phyloP scores from a whole-genome alignment of 1,140 invertebrate species.

The Caenorhabditis briggsae region DNA sequence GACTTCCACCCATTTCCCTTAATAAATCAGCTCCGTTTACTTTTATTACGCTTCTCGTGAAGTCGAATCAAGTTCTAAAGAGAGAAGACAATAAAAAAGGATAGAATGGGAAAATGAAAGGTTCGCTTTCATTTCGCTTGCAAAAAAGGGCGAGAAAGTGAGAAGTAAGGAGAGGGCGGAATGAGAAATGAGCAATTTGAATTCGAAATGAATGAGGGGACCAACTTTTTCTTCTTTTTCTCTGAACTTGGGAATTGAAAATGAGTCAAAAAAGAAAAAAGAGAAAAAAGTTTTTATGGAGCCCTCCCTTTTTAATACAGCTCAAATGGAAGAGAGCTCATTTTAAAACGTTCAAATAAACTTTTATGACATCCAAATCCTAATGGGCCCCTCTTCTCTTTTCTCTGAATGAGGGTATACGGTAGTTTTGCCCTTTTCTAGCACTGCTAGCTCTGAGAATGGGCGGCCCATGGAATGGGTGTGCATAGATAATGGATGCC shows the following conservation, averaged over 20 bases:
- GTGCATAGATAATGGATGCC: too few species aligned
- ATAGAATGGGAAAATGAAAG: not conserved
- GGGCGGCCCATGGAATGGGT: too few species aligned
- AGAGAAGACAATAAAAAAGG: not conserved
- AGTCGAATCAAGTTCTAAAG: not conserved
- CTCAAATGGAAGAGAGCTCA: too few species aligned
- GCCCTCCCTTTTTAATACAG: too few species aligned
- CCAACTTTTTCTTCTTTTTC: not conserved
- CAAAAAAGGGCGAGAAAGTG: not conserved
- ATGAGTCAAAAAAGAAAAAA: not conserved
- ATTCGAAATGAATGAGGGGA: not conserved
- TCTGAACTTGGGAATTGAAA: slow-evolving; percentile 8
- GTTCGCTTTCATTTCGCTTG: not conserved
- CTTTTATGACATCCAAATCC: too few species aligned
- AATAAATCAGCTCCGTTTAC: slow-evolving; percentile 1
- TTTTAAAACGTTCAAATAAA: too few species aligned
- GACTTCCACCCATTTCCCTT: not conserved
- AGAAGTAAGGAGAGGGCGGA: not conserved
- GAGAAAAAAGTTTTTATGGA: too few species aligned
- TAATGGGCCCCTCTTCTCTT: too few species aligned
- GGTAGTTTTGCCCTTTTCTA: too few species aligned
- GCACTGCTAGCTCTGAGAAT: too few species aligned
- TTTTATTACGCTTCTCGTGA: not conserved
- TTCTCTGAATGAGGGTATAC: too few species aligned
- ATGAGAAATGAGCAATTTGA: slow-evolving; percentile 7